Percentiles rank a stretch among this genome's conserved stretches.
phyloP scores from a whole-genome alignment of 2,797 vertebrate genomes.

The Falco cherrug region DNA sequence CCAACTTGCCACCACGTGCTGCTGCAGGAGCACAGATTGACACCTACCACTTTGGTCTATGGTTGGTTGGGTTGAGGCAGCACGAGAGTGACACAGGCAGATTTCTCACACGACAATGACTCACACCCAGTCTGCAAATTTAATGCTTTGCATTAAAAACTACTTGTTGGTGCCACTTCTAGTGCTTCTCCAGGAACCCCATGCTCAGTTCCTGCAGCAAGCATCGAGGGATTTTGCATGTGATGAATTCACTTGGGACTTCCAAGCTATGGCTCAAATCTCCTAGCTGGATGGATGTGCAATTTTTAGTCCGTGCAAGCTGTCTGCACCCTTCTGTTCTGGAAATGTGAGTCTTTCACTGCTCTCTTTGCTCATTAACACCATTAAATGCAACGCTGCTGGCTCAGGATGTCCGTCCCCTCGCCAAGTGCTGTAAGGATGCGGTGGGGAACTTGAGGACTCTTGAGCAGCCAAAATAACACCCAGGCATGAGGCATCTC shows the following conservation, averaged over 20 bases:
- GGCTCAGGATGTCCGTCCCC: background rate
- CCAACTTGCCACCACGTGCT: background rate
- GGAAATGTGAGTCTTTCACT: background rate
- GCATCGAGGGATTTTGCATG: fast-evolving
- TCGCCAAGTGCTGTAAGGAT: background rate
- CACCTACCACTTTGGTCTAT: background rate
- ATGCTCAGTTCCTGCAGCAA: background rate
- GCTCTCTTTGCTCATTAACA: background rate
- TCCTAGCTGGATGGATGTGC: background rate
- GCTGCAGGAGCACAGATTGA: background rate
- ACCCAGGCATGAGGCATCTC: background rate
- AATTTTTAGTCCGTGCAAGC: background rate
- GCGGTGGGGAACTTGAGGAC: no score
- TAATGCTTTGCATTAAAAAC: background rate
- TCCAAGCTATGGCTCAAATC: background rate
- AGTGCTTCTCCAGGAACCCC: background rate
- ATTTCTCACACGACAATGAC: background rate
- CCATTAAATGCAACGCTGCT: background rate
- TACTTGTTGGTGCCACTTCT: background rate
- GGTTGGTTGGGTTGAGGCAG: background rate
- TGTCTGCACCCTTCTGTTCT: background rate
- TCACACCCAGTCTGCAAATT: background rate
- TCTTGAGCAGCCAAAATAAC: background rate
- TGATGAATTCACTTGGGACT: background rate
- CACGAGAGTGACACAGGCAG: fast-evolving